Base-by-base conservation (phyloP, 2,113 vertebrate species). In the Vimba vimba region DNA sequence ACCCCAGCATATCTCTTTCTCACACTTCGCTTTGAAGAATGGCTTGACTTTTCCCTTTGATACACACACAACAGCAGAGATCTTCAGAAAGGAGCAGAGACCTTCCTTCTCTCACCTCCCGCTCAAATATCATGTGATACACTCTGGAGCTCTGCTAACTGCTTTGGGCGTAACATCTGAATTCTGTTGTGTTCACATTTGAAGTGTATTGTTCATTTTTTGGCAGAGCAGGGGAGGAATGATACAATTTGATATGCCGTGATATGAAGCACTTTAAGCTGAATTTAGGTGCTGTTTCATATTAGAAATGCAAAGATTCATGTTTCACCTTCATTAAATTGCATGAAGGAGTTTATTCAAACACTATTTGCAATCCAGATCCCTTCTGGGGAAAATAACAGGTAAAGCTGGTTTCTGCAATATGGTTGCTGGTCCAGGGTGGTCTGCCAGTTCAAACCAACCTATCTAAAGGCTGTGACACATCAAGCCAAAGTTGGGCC, bases 161-260 rank as follows among this genome's bases (percentile, higher is more conserved):
- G 30, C 57, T 43, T 57, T 79, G 52, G 76, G 52, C 30, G 3
- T 59, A 30, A 11, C 21, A 79, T 59, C 21, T 59, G 52, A 79
- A 36, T 57, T 59, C 52, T 79, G 19, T 60, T 23, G 55, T 79
- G 77, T 79, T 79, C 77, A 60, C 0, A 12, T 79, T 79, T 79
- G 21, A 79, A 79, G 33, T 60, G 23, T 17, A 39, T 79, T 79
- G 55, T 60, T 79, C 55, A 19, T 60, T 39, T 75, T 77, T 71
- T 76, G 30, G 25, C 64, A 55, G 25, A 62, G 50, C 66, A 78
- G 21, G 21, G 55, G 62, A 79, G 7, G 19, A 52, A 85, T 57
- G 82, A 87, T 59, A 13, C 47, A 21, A 83, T 88, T 82, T 82
- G 39, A 62, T 69, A 36, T 59, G 79, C 78, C 21, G 5, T 78